Base-by-base conservation (phyloP, 2,113 vertebrate genomes). In the Strix uralensis region DNA sequence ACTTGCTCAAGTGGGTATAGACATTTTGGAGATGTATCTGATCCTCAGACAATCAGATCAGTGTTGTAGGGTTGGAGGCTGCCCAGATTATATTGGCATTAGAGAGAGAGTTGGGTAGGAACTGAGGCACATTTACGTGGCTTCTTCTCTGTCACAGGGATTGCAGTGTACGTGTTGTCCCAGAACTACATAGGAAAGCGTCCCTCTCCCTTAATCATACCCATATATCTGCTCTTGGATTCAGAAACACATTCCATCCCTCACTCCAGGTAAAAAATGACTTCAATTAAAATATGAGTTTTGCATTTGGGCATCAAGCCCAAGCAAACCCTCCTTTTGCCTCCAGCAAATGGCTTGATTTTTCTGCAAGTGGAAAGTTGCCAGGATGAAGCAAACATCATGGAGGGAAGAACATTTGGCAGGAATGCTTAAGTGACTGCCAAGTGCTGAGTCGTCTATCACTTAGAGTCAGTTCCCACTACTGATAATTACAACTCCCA, bases 391-490 rank as follows among this genome's bases (percentile, higher is more conserved):
- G 91, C 58, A 95, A 95, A 94, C 90, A 96, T 90, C 82, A 27
- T 36, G 71, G 71, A 94, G 66, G 88, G 83, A 94, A 97, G 91
- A 97, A 79, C 65, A 92, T 91, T 94, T 97, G 95, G 94, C 95
- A 97, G 47, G 54, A 81, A 32, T 7, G 22, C 26, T 29, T 21
- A 85, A 82, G 46, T 42, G 92, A 73, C 89, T 97, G 94, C 92
- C 95, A 97, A 97, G 51, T 80, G 92, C 86, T 69, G 88, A 94
- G 95, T 94, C 4, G 80, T 97, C 96, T 96, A 38, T 94, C 92
- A 89, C 90, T 93, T 69, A 15, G 62, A 96, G 72, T 90, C 79
- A 88, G 82, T 66, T 93, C 85, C 65, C 73, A 94, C 57, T 85
- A 85, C 81, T 87, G 91, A 96, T 95, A 94, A 94, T 97, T 93